Base-by-base conservation (phyloP, 92 coral and sea anemone genomes). In the Scolanthus callimorphus region DNA sequence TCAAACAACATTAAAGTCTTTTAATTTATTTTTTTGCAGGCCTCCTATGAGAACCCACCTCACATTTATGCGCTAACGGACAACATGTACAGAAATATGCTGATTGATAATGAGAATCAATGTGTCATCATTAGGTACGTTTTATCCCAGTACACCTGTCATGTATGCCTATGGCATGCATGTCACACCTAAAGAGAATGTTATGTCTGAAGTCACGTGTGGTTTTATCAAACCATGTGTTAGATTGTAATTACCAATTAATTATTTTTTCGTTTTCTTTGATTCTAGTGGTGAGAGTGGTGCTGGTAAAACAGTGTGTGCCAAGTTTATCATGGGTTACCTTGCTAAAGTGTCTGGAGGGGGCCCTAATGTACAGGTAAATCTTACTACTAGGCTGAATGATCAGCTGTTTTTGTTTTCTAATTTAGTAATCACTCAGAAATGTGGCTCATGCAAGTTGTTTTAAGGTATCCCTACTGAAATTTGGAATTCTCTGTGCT, bases 261-360 rank as follows among this genome's bases (percentile, higher is more conserved):
- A n/a, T n/a, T n/a, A n/a, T n/a, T n/a, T n/a, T n/a, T n/a, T n/a
- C n/a, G 26, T 49, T 13, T 38, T 20, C 20, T 9, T 31, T 62
- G 25, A 44, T 72, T 67, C 28, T 60, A 94, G 99, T 74, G 99
- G 99, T 31, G 99, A 94, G 55, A 94, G 99, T 88, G 99, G 99
- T 22, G 99, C 99, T 19, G 99, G 99, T 8, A 94, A 94, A 65
- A 94, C 99, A 13, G 99, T 94, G 39, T 81, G 94, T 69, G 99
- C 99, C 8, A 94, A 94, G 81, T 94, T 94, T 44, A 94, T 94
- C 60, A 94, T 94, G 99, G 75, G 82, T 71, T 94, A 94, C 62
- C 74, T 94, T 27, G 99, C 99, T 11, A 94, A 94, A 77, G 99
- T 94, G 23, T 94, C 99, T 44, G 99, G 99, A 27, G 99, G 99